These are phyloP conservation scores for Suncus etruscus DNA, from an alignment of 2,113 vertebrate genomes.

Conservation along the genomic window DNA sequence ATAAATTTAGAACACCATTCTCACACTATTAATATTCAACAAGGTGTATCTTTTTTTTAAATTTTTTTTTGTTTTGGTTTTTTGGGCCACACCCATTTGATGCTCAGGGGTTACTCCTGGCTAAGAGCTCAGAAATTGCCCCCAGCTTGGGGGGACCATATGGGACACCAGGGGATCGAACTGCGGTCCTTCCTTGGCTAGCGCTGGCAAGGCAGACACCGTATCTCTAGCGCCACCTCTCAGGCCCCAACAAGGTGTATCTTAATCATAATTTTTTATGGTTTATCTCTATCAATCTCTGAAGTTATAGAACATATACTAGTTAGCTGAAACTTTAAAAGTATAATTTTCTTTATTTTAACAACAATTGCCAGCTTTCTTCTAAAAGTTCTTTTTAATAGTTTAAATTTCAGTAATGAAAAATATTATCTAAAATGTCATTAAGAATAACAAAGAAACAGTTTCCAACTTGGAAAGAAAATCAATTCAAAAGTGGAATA, in stretches of 20 bases:
- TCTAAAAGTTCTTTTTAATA: constrained; percentile 39
- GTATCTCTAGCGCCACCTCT: too few relatives aligned
- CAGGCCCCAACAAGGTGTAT: neutral
- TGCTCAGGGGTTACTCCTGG: too few relatives aligned
- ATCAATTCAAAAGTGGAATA: neutral
- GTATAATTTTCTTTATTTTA: constrained; percentile 49
- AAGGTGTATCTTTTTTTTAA: neutral
- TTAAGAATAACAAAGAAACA: constrained; percentile 13
- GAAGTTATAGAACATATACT: neutral
- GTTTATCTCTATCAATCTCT: neutral
- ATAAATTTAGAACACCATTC: neutral
- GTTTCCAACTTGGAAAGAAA: neutral
- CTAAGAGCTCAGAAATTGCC: too few relatives aligned
- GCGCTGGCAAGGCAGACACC: too few relatives aligned
- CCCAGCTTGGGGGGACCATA: too few relatives aligned
- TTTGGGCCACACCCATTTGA: too few relatives aligned
- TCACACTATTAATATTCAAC: neutral
- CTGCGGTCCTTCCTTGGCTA: too few relatives aligned
- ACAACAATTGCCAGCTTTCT: neutral
- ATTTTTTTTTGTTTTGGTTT: too few relatives aligned
- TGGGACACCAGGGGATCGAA: too few relatives aligned
- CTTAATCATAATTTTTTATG: neutral
- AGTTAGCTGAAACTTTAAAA: neutral
- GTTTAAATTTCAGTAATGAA: neutral
- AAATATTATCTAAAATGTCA: constrained; percentile 35